phyloP scores from a whole-genome alignment of 2,888 invertebrate species.

The Lasioglossum zephyrum region DNA sequence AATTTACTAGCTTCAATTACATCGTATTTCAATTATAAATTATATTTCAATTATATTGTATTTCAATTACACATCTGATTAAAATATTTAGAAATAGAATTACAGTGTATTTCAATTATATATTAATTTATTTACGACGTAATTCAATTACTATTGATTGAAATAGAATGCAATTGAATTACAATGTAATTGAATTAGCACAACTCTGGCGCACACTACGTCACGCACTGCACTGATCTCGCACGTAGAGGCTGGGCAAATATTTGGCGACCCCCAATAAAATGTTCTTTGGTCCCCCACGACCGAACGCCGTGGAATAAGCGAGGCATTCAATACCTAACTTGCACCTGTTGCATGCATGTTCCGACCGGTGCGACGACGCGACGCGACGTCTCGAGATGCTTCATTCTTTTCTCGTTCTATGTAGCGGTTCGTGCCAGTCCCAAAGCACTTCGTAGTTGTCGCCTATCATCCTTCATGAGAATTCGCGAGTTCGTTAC shows the following conservation, averaged over 20 bases:
- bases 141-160: no score
- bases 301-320: slow-evolving; percentile 58
- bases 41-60: no score
- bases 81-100: no score
- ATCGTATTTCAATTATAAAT: no score
- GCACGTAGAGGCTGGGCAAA: slow-evolving; percentile 15
- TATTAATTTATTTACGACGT: no score
- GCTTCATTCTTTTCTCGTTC: slow-evolving; percentile 50
- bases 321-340: slow-evolving; percentile 64
- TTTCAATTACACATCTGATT: no score
- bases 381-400: slow-evolving; percentile 54
- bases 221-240: background rate
- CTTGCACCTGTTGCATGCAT: slow-evolving; percentile 71
- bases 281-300: slow-evolving; percentile 33
- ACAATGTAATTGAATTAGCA: no score
- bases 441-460: slow-evolving; percentile 18
- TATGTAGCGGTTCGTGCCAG: background rate
- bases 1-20: no score
- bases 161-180: no score
- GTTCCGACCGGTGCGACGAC: slow-evolving; percentile 51
- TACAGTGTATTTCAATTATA: no score
- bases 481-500: slow-evolving; percentile 32
- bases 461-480: slow-evolving; percentile 12
- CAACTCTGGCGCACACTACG: background rate
- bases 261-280: slow-evolving; percentile 19